Evolutionary conservation across 2,113 vertebrate species (phyloP), one percentile per base, ranked within the genome.

Genomic region (Acrocephalus kingi): DNA sequence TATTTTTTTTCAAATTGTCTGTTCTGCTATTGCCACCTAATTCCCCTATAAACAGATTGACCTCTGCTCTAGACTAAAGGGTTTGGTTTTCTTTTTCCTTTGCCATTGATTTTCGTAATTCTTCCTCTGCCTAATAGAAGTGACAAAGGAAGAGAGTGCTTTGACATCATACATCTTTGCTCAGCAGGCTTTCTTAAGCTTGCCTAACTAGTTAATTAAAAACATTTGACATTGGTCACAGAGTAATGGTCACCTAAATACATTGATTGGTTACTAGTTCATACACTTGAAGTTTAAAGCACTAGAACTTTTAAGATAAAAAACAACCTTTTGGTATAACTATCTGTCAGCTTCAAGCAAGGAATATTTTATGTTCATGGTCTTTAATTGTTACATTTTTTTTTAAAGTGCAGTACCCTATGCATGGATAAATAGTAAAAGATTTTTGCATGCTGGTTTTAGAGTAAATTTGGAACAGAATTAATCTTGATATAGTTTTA

Each of bases 201-300:
- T 73, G 8, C 27, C 39, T 39, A 83, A 51, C 27, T 66, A 76
- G 46, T 35, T 90, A 93, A 93, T 89, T 87, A 76, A 93, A 95
- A 91, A 43, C n/a, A 67, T 91, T 90, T 89, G 41, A 87, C 81
- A 87, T 20, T 62, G 35, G 67, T 79, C 94, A 96, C 69, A 91
- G 71, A 84, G 20, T 75, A 84, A 85, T 30, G 20, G 69, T 68
- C 55, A 66, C 21, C 21, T 64, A 56, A 87, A 66, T 1, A 1
- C 10, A 41, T 58, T 89, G 72, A 46, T 66, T 72, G 25, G 22
- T 61, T 71, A 52, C 35, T 58, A 41, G n/a, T 37, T 73, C 64
- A 37, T 22, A 82, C 7, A 30, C 15, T 82, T 64, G 20, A 75
- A 78, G 6, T 78, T 67, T 72, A 63, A 94, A 84, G 19, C 27